phyloP scores from a whole-genome alignment of 2,113 vertebrate genomes.

The Raja brachyura region DNA sequence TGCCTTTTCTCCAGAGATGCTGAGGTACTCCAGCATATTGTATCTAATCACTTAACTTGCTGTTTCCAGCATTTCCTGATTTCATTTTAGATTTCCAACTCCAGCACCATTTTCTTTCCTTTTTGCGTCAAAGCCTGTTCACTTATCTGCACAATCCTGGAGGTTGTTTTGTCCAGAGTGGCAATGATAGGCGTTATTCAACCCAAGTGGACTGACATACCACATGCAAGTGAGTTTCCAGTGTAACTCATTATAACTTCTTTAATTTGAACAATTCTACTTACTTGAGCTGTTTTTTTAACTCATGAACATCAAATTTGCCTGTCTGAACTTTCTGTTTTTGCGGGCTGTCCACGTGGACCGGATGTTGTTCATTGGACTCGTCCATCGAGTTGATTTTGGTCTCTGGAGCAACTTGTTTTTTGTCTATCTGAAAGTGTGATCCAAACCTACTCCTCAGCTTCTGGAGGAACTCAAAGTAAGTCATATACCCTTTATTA shows the following conservation, averaged over 20 bases:
- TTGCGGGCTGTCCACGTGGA: slow-evolving; percentile 42
- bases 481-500: slow-evolving; percentile 53
- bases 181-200: neutral
- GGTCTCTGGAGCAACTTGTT: slow-evolving; percentile 41
- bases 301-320: slow-evolving; percentile 41
- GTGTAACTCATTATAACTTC: neutral
- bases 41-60: neutral
- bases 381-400: slow-evolving; percentile 46
- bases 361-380: slow-evolving; percentile 49
- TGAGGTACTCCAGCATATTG: too few relatives aligned
- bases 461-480: slow-evolving; percentile 59
- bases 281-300: slow-evolving; percentile 49
- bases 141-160: neutral
- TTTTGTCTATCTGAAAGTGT: slow-evolving; percentile 40
- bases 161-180: neutral
- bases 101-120: neutral
- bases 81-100: neutral
- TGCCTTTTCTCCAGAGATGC: too few relatives aligned
- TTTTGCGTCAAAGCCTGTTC: neutral
- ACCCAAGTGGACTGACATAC: neutral
- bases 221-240: neutral
- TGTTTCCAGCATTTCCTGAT: neutral
- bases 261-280: neutral
- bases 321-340: slow-evolving; percentile 43
- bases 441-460: slow-evolving; percentile 45